Evolutionary conservation across 2,888 invertebrate genomes (phyloP).

Genomic region (Parasteatoda lunata): DNA sequence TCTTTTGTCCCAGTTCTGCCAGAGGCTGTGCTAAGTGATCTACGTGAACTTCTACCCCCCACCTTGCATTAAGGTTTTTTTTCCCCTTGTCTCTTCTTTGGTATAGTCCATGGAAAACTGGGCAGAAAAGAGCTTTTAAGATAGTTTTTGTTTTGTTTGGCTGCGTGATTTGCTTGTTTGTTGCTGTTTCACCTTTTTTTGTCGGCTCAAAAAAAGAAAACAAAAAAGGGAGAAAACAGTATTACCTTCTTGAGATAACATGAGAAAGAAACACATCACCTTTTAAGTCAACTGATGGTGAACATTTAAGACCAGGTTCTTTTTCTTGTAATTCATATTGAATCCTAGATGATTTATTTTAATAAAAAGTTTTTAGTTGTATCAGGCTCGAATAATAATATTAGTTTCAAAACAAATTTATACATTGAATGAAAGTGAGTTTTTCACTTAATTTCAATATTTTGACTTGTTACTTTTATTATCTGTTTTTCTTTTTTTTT

Average conservation of each 20-base stretch:
- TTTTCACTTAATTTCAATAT: too few relatives aligned
- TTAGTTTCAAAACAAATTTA: too few relatives aligned
- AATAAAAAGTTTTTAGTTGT: too few relatives aligned
- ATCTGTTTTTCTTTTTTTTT: too few relatives aligned
- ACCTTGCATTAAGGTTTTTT: conserved; percentile 47
- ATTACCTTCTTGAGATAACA: conserved; percentile 7
- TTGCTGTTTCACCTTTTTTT: conserved; percentile 7
- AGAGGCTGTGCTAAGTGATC: conserved; percentile 51
- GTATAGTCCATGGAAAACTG: conserved; percentile 12
- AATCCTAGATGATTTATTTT: too few relatives aligned
- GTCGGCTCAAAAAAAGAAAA: conserved; percentile 7
- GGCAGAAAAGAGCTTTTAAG: conserved; percentile 46
- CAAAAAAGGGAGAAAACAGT: not conserved
- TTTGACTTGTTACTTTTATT: too few relatives aligned
- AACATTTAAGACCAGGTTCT: too few relatives aligned
- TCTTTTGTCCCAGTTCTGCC: conserved; percentile 63
- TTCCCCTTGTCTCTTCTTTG: not conserved
- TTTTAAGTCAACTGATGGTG: too few relatives aligned
- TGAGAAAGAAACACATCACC: too few relatives aligned
- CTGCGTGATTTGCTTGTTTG: conserved; percentile 34
- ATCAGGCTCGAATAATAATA: too few relatives aligned
- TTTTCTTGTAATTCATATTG: too few relatives aligned
- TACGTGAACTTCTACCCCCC: conserved; percentile 31
- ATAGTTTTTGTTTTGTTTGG: conserved; percentile 19
- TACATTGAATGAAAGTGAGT: too few relatives aligned